Conservation (phyloP, 30 jellyfish, hydroid and myxozoan genomes). For the Turritopsis rubra region DNA sequence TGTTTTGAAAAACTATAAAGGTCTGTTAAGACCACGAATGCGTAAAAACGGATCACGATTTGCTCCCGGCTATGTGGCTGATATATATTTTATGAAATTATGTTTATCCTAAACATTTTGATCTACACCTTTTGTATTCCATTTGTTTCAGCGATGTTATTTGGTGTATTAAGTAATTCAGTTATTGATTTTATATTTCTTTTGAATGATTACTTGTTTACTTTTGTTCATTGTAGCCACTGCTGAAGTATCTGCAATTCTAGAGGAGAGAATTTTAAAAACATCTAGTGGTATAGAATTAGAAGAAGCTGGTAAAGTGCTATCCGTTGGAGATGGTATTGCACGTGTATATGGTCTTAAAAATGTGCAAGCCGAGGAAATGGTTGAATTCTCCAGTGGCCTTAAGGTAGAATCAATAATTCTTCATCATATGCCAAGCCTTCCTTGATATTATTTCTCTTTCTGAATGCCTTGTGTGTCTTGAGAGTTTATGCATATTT, state of each 20-base stretch:
- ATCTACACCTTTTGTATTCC: no score
- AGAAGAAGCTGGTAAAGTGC: constrained; percentile 94
- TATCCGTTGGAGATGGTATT: constrained; percentile 99
- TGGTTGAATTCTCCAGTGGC: constrained; percentile 99
- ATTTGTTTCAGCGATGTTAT: no score
- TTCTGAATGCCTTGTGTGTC: no score
- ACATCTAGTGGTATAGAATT: constrained; percentile 76
- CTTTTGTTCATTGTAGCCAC: constrained; percentile 46
- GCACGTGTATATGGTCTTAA: constrained; percentile 99
- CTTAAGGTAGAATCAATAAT: constrained; percentile 51
- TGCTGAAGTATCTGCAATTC: constrained; percentile 93
- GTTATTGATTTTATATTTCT: neutral
- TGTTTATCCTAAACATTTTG: no score
- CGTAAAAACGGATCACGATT: no score
- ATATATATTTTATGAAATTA: no score
- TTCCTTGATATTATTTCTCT: neutral
- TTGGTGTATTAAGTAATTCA: no score
- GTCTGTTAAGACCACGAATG: no score
- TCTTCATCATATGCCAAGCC: no score
- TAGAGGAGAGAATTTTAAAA: constrained; percentile 82
- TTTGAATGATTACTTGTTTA: neutral
- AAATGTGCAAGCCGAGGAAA: constrained; percentile 99
- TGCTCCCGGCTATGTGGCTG: no score
- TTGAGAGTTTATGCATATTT: no score
- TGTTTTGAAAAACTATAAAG: no score